Evolutionary conservation across 2,113 vertebrate genomes (phyloP), one percentile per base, ranked within the genome.

Genomic region (Lipophrys pholis): DNA sequence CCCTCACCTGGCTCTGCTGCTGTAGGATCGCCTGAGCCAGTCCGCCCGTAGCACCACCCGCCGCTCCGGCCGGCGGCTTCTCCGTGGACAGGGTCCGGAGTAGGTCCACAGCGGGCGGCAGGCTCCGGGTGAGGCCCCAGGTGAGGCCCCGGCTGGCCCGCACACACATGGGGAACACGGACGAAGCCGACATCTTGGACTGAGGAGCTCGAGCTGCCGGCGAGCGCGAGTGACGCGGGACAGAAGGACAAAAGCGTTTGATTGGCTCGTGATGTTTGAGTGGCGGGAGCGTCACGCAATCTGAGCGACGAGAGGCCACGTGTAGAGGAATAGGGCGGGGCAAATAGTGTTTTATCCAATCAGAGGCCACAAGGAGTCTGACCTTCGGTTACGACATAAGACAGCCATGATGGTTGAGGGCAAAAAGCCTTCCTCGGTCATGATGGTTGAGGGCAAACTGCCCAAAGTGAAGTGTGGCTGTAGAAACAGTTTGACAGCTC

Each of bases 151-250:
- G 85, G 78, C 78, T 84, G 0, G 89, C 89, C 41, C 93, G 87
- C 6, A 93, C 78, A 94, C 94, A 94, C 94, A 94, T 93, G 94
- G 91, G 82, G 73, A 88, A 83, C 82, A 92, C 62, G 51, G 80
- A 85, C 85, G 90, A 36, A 48, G 90, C 90, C 88, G 94, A 91
- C 94, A 95, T 94, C 82, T 94, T 94, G 91, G 86, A 90, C 73
- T 6, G 40, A 5, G 38, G 73, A 70, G 48, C 63, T 66, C 21
- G 70, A 42, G 50, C 63, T 68, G 73, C 88, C 84, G 85, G 88
- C 69, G 75, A 69, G 8, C 16, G 52, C 41, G 3, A 7, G 63
- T 36, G 78, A 69, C 56, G 48, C 52, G 17, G 81, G 81, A 49
- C 80, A 61, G 71, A 90, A 93, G 91, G 92, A 91, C 90, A 91